Evolutionary conservation across 2,888 invertebrate species (phyloP), one percentile per base, ranked within the genome.

Genomic region (Teinopalpus imperialis): DNA sequence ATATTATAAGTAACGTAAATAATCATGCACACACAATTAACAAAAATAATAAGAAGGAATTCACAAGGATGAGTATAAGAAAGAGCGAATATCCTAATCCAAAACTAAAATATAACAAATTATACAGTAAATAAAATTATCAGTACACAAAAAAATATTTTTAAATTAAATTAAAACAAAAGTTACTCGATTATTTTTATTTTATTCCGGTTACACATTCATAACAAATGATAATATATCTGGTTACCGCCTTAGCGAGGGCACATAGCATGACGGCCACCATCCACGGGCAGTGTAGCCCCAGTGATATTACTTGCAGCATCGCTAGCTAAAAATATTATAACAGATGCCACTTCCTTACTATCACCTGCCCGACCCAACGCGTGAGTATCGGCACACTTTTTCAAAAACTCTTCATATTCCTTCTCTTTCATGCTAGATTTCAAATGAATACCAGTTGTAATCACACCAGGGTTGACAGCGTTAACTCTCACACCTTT

Each of bases 391-490:
- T 90, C 90, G 62, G 94, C 94, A 40, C 93, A 92, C 52, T 93
- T 93, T 63, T 96, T 95, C 51, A 98, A 82, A 74, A 98, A 98
- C 68, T 90, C 90, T 24, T 90, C 89, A 76, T 98, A 96, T 26
- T 93, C 91, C 51, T 94, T 92, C 20, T 94, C 93, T 59, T 90
- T 91, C 93, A 98, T 93, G 36, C 96, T 95, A 7, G 94, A 94
- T 49, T 81, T 91, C 75, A 92, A 94, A 59, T 98, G 98, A 30
- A 98, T 73, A 58, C 97, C 94, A 0, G 98, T 98, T 1, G 93
- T 75, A n/a, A 95, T 94, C 0, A 98, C 98, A 8, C 98, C 98
- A 24, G 98, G 98, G 79, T 97, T 97, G 0, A 98, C 97, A 40
- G 94, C 91, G 75, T 98, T 98, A 0, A 96, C 96, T 18, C 98